Base-by-base conservation (phyloP, 2,797 vertebrate species). In the Microctenopoma lineatum region DNA sequence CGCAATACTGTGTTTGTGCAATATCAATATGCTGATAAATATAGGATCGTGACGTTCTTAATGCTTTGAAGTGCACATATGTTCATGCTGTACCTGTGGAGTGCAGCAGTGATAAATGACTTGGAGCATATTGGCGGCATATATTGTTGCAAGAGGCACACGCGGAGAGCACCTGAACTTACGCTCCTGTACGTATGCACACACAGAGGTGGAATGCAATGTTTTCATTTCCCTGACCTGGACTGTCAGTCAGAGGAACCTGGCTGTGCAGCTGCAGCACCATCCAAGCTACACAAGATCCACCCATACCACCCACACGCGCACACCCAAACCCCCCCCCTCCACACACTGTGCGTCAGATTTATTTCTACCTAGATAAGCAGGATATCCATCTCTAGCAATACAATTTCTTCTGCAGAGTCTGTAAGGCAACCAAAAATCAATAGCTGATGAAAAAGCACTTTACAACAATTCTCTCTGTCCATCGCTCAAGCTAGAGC, bases 401-500 rank as follows among this genome's bases (percentile, higher is more conserved):
- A 77, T 70, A 52, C 71, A 66, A 63, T 86, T 88, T 77, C 44
- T 85, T 59, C 81, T 74, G 77, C 76, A 60, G 58, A 66, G 69
- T 84, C 75, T 70, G 77, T 79, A 73, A 84, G 84, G 78, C 42
- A 73, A 56, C 58, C 52, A 45, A 75, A 78, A 84, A 87, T 91
- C 84, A 59, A 88, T 89, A 77, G 64, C 39, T 81, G 81, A 85
- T 81, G 84, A 85, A 87, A 85, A 84, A 82, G 76, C 79, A 75
- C 73, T 86, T 78, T 61, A 75, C 66, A 81, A 44, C 70, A 59
- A 50, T 77, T 82, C 18, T 0, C 62, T 55, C 32, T 10, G 36
- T 60, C 58, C 62, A 50, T 81, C 60, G 51, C 51, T 73, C 55
- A 41, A 63, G 68, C 64, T 21, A 2, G 9, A 61, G 62, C 79